Evolutionary conservation across 2,888 invertebrate genomes (phyloP), one percentile per base, ranked within the genome.

Genomic region (Scaptomyza tumidula): DNA sequence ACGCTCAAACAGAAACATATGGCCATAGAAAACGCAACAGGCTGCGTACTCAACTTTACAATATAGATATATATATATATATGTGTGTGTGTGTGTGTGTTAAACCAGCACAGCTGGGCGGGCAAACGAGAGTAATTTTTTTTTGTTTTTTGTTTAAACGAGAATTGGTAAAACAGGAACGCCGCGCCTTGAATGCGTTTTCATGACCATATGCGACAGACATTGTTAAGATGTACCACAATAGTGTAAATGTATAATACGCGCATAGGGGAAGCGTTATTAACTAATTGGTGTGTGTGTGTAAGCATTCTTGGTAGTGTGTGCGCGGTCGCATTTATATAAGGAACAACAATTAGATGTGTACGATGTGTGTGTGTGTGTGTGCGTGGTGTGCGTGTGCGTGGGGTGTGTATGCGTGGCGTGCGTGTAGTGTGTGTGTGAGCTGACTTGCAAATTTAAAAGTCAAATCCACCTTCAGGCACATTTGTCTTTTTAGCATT

Each of bases 401-500:
- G 43, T 63, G 31, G 48, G 41, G 19, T 49, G 6, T 43, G 19
- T n/a, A n/a, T 44, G 13, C 3, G 33, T 16, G n/a, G 11, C n/a
- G n/a, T n/a, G n/a, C n/a, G n/a, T n/a, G n/a, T 43, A 11, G 7
- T 31, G 52, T 19, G n/a, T n/a, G n/a, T n/a, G n/a, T n/a, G n/a
- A n/a, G 19, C 19, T 19, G n/a, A 0, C 13, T 35, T 74, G 41
- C 10, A 16, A 39, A 14, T 39, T 43, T 90, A 92, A 69, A 92
- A 92, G 50, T 84, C 86, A 74, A 87, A 92, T 39, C 92, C 92
- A 54, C 91, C 92, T 56, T 91, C 89, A 0, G 92, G 91, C 11
- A 89, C 78, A 58, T 89, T 86, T 10, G 90, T 71, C 54, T 89
- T 85, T 29, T 80, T 64, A 55, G 90, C 67, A 72, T 87, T 90